Evolutionary conservation across 2,888 invertebrate species (phyloP), one percentile per base, ranked within the genome.

Genomic region (Entomobrya proxima): DNA sequence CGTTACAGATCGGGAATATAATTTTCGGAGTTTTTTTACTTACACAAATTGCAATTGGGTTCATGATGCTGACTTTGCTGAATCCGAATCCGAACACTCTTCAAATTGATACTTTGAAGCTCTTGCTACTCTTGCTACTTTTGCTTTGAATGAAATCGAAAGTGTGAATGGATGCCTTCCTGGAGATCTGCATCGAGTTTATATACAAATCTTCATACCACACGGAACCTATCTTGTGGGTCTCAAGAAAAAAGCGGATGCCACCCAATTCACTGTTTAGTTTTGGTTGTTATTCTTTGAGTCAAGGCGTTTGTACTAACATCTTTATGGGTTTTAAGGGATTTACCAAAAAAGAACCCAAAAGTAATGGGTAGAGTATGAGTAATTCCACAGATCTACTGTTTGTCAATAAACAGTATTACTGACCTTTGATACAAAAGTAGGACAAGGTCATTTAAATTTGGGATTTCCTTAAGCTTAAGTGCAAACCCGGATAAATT

Each of bases 121-220:
- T n/a, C n/a, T n/a, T n/a, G n/a, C n/a, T n/a, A n/a, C n/a, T n/a
- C n/a, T n/a, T 80, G 40, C 58, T 72, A 5, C 27, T 1, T 18
- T 77, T n/a, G 30, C n/a, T 7, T 35, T 52, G 55, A 72, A 52
- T 55, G 72, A 80, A 80, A 55, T 72, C 72, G 24, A 55, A 80
- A 55, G 18, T 80, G 72, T 27, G 44, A 80, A 52, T 80, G 69
- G 37, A 80, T 80, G 58, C 27, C 72, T 80, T 72, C 21, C 30
- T 58, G 80, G 30, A 35, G 21, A 47, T n/a, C 27, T n/a, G n/a
- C 35, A 0, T 32, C 52, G 24, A n/a, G 67, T 69, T 80, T 80
- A 80, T 80, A 80, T 80, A 80, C 69, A 37, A 55, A 64, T n/a
- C n/a, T n/a, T n/a, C n/a, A n/a, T n/a, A n/a, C n/a, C 11, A 58